Conservation (phyloP, 2,113 vertebrate genomes). For the Aix galericulata region DNA sequence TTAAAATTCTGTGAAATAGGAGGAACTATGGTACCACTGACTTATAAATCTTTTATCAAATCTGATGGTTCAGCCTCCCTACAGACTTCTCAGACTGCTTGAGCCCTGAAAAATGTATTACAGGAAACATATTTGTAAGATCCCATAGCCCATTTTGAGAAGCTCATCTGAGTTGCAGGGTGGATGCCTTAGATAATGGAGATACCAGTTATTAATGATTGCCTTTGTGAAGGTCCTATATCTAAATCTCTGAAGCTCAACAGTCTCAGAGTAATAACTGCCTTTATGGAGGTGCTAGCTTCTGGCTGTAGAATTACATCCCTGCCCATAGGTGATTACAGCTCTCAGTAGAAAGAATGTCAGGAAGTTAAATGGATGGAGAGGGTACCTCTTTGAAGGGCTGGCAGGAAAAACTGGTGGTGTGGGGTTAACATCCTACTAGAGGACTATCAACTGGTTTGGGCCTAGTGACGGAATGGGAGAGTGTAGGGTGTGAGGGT, state of each 20-base stretch:
- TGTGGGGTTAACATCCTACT: not conserved
- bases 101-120: not conserved
- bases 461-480: not conserved
- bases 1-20: not conserved
- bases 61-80: fast-evolving
- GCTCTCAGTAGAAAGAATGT: not conserved
- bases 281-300: not conserved
- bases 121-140: not conserved
- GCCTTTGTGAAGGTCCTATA: not conserved
- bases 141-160: not conserved
- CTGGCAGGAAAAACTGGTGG: not conserved
- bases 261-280: not conserved
- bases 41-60: not conserved
- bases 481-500: not conserved
- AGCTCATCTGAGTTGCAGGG: not conserved
- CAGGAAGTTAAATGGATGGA: not conserved
- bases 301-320: not conserved
- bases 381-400: not conserved
- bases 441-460: not conserved
- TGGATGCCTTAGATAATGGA: not conserved
- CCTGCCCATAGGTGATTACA: not conserved
- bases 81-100: not conserved
- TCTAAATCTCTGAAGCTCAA: not conserved
- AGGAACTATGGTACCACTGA: not conserved
- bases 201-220: not conserved